Evolutionary conservation across 2,113 vertebrate species (phyloP).

Genomic region (Phalacrocorax aristotelis): DNA sequence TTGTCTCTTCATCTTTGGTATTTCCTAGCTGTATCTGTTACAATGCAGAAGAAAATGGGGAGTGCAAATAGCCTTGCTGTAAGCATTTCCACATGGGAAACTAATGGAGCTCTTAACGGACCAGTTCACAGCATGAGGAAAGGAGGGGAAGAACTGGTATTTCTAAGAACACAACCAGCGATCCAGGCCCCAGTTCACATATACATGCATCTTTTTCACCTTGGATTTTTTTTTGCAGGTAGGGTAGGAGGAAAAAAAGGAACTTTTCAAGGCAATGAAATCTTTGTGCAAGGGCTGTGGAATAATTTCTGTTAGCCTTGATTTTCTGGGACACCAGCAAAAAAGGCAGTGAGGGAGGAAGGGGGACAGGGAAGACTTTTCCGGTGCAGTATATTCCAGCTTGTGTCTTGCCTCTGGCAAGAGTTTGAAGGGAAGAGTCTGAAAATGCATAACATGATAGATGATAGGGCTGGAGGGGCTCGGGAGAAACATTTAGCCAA

Average conservation of each 20-base stretch:
- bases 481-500: background rate
- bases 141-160: background rate
- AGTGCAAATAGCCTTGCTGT: background rate
- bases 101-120: background rate
- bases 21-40: background rate
- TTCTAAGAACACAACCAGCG: background rate
- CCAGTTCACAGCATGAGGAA: background rate
- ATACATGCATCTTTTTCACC: background rate
- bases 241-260: background rate
- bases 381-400: background rate
- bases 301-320: background rate
- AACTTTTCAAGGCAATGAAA: background rate
- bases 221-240: background rate
- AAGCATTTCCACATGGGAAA: background rate
- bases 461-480: background rate
- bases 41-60: background rate
- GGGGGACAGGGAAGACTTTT: background rate
- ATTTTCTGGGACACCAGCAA: background rate
- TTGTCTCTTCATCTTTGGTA: background rate
- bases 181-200: background rate
- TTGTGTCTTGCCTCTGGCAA: background rate
- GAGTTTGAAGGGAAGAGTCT: background rate
- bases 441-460: background rate
- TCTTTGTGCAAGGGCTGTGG: background rate
- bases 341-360: background rate